Percentiles rank a stretch among this genome's conserved stretches.
Conservation (phyloP, 2,888 invertebrate genomes). For the Cosmopolites sordidus region DNA sequence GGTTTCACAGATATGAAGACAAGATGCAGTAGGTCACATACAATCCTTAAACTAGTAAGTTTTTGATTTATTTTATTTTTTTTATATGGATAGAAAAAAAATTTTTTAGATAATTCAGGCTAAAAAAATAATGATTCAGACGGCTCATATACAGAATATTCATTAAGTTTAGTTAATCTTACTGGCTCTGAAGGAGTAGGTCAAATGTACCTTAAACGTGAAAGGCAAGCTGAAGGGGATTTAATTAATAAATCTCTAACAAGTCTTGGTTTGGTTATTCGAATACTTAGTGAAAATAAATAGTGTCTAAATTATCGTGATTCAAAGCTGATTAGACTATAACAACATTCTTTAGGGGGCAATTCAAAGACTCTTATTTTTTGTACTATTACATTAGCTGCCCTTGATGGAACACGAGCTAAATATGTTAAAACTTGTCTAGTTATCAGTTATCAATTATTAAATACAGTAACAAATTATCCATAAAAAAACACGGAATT, state of each 20-base stretch:
- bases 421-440: conserved; percentile 78
- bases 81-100: conserved; percentile 4
- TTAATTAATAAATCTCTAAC: conserved; percentile 77
- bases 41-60: conserved; percentile 82
- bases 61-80: neutral
- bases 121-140: conserved; percentile 21
- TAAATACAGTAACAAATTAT: neutral
- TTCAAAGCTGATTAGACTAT: neutral
- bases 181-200: conserved; percentile 83
- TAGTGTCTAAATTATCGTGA: conserved; percentile 50
- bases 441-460: neutral
- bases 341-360: neutral
- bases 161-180: conserved; percentile 83
- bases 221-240: conserved; percentile 75
- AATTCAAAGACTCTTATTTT: conserved; percentile 68
- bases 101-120: conserved; percentile 44
- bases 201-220: conserved; percentile 74
- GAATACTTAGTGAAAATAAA: conserved; percentile 67
- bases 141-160: conserved; percentile 68
- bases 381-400: conserved; percentile 77
- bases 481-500: neutral
- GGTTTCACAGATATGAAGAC: conserved; percentile 87
- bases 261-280: conserved; percentile 73
- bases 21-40: conserved; percentile 82
- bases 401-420: conserved; percentile 76